Evolutionary conservation across 2,888 invertebrate genomes (phyloP).

Genomic region (Trisateles emortualis): DNA sequence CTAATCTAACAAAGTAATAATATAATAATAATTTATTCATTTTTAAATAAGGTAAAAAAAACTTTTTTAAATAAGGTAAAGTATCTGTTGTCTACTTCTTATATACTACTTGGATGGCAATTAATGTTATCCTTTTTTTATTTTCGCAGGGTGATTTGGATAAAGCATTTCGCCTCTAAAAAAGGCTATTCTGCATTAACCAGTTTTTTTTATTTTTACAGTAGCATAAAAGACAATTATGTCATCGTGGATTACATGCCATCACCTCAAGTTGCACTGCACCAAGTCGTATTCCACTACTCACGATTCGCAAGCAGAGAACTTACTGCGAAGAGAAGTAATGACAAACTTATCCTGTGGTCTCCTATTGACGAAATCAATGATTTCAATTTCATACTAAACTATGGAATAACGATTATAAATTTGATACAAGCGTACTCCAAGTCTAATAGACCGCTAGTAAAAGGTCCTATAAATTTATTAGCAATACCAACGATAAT

Average conservation of each 20-base stretch:
- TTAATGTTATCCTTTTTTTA: too few relatives aligned
- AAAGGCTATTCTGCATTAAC: not conserved
- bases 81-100: too few relatives aligned
- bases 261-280: conserved; percentile 74
- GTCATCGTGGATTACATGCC: conserved; percentile 67
- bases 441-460: conserved; percentile 58
- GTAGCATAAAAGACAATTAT: conserved; percentile 59
- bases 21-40: too few relatives aligned
- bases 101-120: too few relatives aligned
- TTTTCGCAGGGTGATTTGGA: not conserved
- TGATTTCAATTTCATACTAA: conserved; percentile 65
- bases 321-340: conserved; percentile 51
- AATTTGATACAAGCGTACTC: conserved; percentile 71
- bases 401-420: conserved; percentile 68
- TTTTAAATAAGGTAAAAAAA: too few relatives aligned
- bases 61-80: too few relatives aligned
- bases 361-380: conserved; percentile 60
- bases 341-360: conserved; percentile 74
- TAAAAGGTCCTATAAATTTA: conserved; percentile 75
- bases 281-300: conserved; percentile 77
- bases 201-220: conserved; percentile 1
- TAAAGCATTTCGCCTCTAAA: not conserved
- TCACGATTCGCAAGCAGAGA: conserved; percentile 62
- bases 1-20: too few relatives aligned
- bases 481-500: conserved; percentile 68